Evolutionary conservation across 1,140 invertebrate genomes (phyloP), one percentile per base, ranked within the genome.

Genomic region (Dufourea novaeangliae): DNA sequence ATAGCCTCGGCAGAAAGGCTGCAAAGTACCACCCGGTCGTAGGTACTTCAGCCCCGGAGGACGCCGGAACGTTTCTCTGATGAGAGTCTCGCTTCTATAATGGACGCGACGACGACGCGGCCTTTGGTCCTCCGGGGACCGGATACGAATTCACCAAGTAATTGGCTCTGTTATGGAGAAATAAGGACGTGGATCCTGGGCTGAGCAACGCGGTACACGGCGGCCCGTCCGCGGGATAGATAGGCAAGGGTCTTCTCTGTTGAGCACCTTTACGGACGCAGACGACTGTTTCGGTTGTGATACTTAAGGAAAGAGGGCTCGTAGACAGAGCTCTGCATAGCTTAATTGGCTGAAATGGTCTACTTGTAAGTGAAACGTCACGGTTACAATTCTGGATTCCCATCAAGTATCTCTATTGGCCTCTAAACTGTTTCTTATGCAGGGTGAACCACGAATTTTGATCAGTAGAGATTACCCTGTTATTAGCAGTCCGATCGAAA

Each of bases 1-100:
- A n/a, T n/a, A 71, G 59, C 52, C n/a, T n/a, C n/a, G n/a, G n/a
- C 68, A 63, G 68, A 82, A 78, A 78, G 63, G 59, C 70, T 66
- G 50, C 69, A 52, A 83, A 82, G 74, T 71, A 73, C 39, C 59
- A n/a, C n/a, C 22, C 20, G 4, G 41, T 27, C n/a, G n/a, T n/a
- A n/a, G n/a, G 39, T 14, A 68, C 76, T 83, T 83, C 32, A 64
- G 25, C 2, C 17, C 44, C 63, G 14, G 25, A 64, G 59, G 39
- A 73, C 20, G 34, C 70, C 63, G 59, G 17, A 52, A 52, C 32
- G 17, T 64, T 27, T 66, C 27, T n/a, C 25, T 54, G 34, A 41
- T 46, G 32, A 73, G 59, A 17, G 61, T 27, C 20, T 25, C 44
- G 61, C 32, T 44, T 64, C 32, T 34, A n/a, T 73, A 73, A 73